Base-by-base conservation (phyloP, 2,888 invertebrate genomes). In the Caenorhabditis sp. region DNA sequence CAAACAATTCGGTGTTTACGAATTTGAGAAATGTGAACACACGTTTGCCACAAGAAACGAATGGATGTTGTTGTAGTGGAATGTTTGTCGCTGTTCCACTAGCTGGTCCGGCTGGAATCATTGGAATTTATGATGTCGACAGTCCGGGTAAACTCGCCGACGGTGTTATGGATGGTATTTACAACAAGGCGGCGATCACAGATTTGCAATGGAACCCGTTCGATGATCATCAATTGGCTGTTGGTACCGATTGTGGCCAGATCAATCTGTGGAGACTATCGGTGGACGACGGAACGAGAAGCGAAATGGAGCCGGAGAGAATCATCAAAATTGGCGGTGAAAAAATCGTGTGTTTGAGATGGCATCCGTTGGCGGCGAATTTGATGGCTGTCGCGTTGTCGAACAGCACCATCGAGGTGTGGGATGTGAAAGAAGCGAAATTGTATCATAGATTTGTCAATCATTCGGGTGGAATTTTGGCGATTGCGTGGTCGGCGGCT, bases 161-260 rank as follows among this genome's bases (percentile, higher is more conserved):
- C 85, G 93, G 93, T 72, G 93, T 93, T 27, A 92, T 92, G 82
- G 93, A 94, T 43, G 93, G 94, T n/a, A 89, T 97, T 82, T 93
- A 95, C 70, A 95, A 96, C 89, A 93, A 94, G 63, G 93, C 92
- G 81, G 93, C 92, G 83, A 74, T 84, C 37, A 84, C 83, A 91
- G 97, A 97, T 89, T 94, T 96, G 89, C 92, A 92, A 67, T 97
- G 94, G 93, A 95, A 96, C 90, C 96, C 96, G 0, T 95, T 95
- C 89, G 91, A 94, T 88, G 91, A 92, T 79, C 90, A 91, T 62
- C 90, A 93, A 62, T 91, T 97, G 71, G 92, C 94, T 53, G 94
- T 94, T 53, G 92, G 92, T 91, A 84, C 84, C 86, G 96, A 95
- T 85, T 94, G 95, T 88, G 95, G 82, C 31, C 50, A 72, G n/a